Evolutionary conservation across 1,140 invertebrate species (phyloP), one percentile per base, ranked within the genome.

Genomic region (Apis florea): DNA sequence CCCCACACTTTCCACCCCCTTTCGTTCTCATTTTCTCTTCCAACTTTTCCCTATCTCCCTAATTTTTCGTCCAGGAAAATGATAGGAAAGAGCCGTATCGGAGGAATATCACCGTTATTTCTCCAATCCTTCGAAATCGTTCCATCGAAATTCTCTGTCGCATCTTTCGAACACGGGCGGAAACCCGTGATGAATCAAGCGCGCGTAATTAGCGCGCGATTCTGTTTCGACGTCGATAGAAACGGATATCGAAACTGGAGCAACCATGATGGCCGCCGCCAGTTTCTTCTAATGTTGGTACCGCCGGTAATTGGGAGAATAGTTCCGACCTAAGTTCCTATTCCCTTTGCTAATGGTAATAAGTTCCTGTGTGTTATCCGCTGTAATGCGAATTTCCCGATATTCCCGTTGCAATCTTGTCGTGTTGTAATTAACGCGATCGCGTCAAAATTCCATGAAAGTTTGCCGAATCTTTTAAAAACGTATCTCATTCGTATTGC

Each of bases 131-230:
- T 70, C 51, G 31, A 51, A 67, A 21, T 58, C 21, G 26, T 21
- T 8, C 54, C 24, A 69, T 70, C 67, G 56, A 47, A 51, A 71
- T 77, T 77, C 64, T 78, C 80, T 51, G 51, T 49, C 26, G 17
- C 64, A 21, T 26, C n/a, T 77, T 47, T 4, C 66, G 2, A 21
- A 71, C 40, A 49, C n/a, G 56, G 11, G 24, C 2, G 6, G 4
- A 26, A 31, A 63, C 19, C 31, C n/a, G 8, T 10, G n/a, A 19
- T 21, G 19, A 21, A 66, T 66, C 21, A 40, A 9, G 31, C 26
- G 26, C 24, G 63, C 5, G 64, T 47, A 47, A 67, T 67, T 67
- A 67, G 64, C 40, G 12, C 40, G 21, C 64, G 19, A 47, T 40
- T 19, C 13, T 67, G 64, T 67, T 47, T 67, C 31, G 40, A 11